phyloP scores from a whole-genome alignment of 2,113 vertebrate genomes.

The Hypanus sabinus region DNA sequence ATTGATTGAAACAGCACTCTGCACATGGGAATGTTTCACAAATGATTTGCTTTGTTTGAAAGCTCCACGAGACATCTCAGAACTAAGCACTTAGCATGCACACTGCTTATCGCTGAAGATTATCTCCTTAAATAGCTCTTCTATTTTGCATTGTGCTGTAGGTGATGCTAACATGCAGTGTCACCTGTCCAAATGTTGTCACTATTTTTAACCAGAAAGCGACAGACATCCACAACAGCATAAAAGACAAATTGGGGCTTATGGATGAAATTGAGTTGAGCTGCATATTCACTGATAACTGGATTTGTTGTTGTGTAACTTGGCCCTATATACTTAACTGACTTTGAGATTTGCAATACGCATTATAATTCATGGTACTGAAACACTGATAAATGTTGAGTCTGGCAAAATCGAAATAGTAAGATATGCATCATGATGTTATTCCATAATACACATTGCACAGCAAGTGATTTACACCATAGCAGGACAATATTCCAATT shows the following conservation, averaged over 20 bases:
- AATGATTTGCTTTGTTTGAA: conserved; percentile 8
- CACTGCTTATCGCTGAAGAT: not conserved
- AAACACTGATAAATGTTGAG: not conserved
- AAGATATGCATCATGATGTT: not conserved
- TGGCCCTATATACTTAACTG: not conserved
- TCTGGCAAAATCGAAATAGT: not conserved
- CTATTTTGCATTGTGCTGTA: not conserved
- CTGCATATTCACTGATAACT: not conserved
- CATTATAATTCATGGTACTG: not conserved
- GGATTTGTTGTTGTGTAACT: conserved; percentile 24
- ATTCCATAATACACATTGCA: not conserved
- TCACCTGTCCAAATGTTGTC: conserved; percentile 14
- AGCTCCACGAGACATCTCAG: not conserved
- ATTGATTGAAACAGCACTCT: not conserved
- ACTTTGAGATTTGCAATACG: not conserved
- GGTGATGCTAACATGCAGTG: not conserved
- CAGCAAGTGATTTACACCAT: not conserved
- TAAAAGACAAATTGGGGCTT: not conserved
- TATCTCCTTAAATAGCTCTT: not conserved
- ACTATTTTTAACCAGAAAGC: not conserved
- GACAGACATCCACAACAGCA: not conserved
- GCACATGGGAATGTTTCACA: not conserved
- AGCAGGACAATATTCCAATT: not conserved
- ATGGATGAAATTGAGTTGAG: not conserved
- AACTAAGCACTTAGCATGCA: not conserved